These are phyloP conservation scores for Toxotes chatareus DNA, from an alignment of 2,113 vertebrate genomes.

Conservation along the genomic window DNA sequence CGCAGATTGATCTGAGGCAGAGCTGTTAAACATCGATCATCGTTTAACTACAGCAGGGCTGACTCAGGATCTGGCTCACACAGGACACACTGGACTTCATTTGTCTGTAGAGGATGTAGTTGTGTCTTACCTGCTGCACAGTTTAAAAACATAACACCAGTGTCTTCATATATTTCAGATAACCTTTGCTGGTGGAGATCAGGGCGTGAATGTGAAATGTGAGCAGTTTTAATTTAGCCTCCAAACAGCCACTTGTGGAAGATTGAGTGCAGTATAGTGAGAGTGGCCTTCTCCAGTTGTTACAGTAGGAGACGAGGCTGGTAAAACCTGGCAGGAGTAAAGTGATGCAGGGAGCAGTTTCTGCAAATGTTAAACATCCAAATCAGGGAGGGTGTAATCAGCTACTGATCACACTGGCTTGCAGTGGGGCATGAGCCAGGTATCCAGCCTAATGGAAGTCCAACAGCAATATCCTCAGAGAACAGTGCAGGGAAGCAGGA, in stretches of 20 bases:
- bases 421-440: not conserved
- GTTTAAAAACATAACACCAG: no score
- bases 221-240: no score
- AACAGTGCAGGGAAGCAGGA: not conserved
- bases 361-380: slow-evolving; percentile 4
- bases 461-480: slow-evolving; percentile 13
- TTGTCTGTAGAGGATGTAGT: not conserved
- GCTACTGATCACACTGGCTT: not conserved
- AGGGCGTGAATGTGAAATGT: no score
- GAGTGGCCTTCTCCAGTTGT: not conserved
- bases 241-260: no score
- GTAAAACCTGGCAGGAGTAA: not conserved
- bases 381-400: not conserved
- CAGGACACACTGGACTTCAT: not conserved
- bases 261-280: not conserved
- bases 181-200: not conserved
- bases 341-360: not conserved
- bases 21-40: not conserved
- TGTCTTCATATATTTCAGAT: not conserved
- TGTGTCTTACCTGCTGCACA: no score
- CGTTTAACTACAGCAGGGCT: not conserved
- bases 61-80: not conserved
- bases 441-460: not conserved
- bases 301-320: not conserved
- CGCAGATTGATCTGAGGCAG: not conserved